Conservation (phyloP, 2,888 invertebrate genomes). For the Melanophora roralis region DNA sequence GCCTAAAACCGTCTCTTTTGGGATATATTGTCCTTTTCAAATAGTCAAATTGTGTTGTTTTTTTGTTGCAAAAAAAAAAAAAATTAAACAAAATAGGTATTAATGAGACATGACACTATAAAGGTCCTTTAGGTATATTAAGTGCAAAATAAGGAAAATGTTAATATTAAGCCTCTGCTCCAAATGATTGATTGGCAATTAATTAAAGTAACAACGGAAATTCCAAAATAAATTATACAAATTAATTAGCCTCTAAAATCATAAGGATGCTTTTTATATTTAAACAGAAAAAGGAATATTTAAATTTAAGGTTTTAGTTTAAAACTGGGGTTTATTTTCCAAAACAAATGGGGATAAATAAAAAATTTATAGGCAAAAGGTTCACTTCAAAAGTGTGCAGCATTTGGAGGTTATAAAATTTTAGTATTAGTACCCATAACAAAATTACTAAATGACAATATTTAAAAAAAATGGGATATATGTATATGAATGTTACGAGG, state of each 20-base stretch:
- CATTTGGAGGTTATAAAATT: slow-evolving; percentile 21
- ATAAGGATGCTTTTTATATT: slow-evolving; percentile 8
- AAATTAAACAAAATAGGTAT: slow-evolving; percentile 49
- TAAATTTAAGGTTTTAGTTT: slow-evolving; percentile 21
- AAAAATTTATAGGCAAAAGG: neutral
- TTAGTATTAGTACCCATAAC: slow-evolving; percentile 38
- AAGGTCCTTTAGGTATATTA: slow-evolving; percentile 30
- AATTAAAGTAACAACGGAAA: slow-evolving; percentile 73
- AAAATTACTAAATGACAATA: slow-evolving; percentile 32
- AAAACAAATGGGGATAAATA: no score
- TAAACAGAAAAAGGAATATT: neutral
- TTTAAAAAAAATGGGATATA: neutral
- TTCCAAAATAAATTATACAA: slow-evolving; percentile 18
- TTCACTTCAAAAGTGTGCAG: neutral
- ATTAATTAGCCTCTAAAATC: slow-evolving; percentile 44
- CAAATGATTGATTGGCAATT: slow-evolving; percentile 76
- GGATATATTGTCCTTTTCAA: slow-evolving; percentile 29
- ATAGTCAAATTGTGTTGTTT: slow-evolving; percentile 20
- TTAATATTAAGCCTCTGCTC: slow-evolving; percentile 32
- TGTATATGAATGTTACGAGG: neutral
- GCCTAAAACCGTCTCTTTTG: slow-evolving; percentile 37
- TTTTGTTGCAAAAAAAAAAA: neutral
- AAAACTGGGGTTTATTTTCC: neutral
- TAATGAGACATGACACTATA: slow-evolving; percentile 60
- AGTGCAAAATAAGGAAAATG: neutral